Base-by-base conservation (phyloP, 2,797 vertebrate species). In the Bovichtus diacanthus region DNA sequence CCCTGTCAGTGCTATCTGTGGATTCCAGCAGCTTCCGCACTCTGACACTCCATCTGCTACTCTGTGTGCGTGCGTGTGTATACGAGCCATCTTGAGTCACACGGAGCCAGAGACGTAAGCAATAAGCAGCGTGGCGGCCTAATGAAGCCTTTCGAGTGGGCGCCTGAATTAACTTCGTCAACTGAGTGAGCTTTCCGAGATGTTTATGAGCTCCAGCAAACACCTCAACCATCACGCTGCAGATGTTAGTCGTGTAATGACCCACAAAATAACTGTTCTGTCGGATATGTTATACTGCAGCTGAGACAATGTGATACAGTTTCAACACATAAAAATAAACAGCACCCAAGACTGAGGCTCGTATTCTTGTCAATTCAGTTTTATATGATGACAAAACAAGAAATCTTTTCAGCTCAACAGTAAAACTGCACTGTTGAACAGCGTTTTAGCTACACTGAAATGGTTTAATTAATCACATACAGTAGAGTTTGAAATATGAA, bases 41-140 rank as follows among this genome's bases (percentile, higher is more conserved):
- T 81, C 71, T 87, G 75, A 85, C 72, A 43, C 63, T 64, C 86
- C 80, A 81, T 83, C 85, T 87, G 86, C 82, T 74, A 18, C 60
- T 70, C 10, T 39, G 56, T 62, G 70, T 60, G 72, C 41, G 43
- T 61, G 23, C 50, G 15, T 59, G 25, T 13, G 36, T 51, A 50
- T 39, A 73, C 56, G 36, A 39, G 41, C 43, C 2, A 3, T 19
- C 39, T 78, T 70, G 71, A 83, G 61, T 79, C 78, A 69, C 70
- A 63, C 56, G 2, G 34, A 62, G 67, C 29, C 63, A 36, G 65
- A 69, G 78, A 80, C 10, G 19, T 66, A 39, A 70, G 64, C 44
- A 66, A 6, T 36, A 44, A 53, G 72, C 74, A 50, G 63, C 43
- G 19, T 54, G 71, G 68, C 39, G 12, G 66, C 58, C 49, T 75